Conservation (phyloP, 1,140 invertebrate genomes). For the Trachelipus rathkii region DNA sequence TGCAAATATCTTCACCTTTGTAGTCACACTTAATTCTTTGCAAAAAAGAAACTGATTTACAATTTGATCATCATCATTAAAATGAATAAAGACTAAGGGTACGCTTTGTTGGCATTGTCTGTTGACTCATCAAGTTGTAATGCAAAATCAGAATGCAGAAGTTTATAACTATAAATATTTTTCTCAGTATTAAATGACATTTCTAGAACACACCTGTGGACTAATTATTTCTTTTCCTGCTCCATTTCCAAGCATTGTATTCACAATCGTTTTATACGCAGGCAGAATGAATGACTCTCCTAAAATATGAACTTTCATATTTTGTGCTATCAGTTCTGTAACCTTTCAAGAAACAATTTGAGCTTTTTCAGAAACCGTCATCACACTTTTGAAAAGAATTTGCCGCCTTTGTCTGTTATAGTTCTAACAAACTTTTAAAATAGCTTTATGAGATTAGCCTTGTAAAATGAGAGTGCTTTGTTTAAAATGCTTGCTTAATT, state of each 20-base stretch:
- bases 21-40: not conserved
- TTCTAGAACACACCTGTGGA: not conserved
- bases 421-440: constrained; percentile 8
- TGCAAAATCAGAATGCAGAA: not conserved
- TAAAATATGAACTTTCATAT: constrained; percentile 16
- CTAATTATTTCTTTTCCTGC: not conserved
- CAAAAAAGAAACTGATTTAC: constrained; percentile 17
- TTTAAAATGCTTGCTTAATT: too few species aligned
- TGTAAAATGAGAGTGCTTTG: constrained; percentile 3
- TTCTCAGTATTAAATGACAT: constrained; percentile 8
- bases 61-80: constrained; percentile 4
- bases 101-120: not conserved
- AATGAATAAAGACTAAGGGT: not conserved
- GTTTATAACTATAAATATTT: constrained; percentile 5
- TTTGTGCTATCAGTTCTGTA: constrained; percentile 16
- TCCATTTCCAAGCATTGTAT: not conserved
- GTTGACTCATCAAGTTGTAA: constrained; percentile 4
- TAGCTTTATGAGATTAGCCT: not conserved
- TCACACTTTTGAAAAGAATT: not conserved
- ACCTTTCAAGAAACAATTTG: not conserved
- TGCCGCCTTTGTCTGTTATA: not conserved
- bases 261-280: not conserved
- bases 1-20: not conserved
- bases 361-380: not conserved
- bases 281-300: not conserved